Evolutionary conservation across 2,113 vertebrate species (phyloP), one percentile per base, ranked within the genome.

Genomic region (Felis chaus): DNA sequence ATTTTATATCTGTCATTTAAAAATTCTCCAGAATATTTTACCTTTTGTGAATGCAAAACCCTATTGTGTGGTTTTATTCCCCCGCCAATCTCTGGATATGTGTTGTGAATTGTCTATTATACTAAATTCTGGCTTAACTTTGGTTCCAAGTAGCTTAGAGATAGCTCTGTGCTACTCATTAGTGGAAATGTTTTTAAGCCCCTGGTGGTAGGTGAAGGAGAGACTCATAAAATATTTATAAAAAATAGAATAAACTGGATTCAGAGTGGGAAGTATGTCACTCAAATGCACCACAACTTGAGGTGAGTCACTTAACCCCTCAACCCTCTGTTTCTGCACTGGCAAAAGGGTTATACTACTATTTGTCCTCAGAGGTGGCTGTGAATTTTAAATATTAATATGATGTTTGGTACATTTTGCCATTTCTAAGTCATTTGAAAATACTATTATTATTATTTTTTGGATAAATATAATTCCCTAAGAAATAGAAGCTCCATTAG

Each of bases 171-270:
- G 95, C 84, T 86, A 31, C 94, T 97, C 96, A 91, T 97, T 96
- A 94, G 91, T 94, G 39, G 88, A 92, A 71, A 79, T 79, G 61
- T 97, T 94, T 95, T 85, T 57, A 97, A 95, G 71, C 57, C 96
- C 18, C 0, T 85, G 21, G 94, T 94, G 92, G 81, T 88, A 94
- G 76, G 94, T 81, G 68, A 82, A 82, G 50, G 53, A 96, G 41
- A 97, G 33, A 16, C 18, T 91, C 76, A 82, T 96, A 69, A 88
- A 98, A 95, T 95, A 97, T 97, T 96, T 85, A 95, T 94, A 65
- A 95, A 93, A 69, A 87, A 63, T 71, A 66, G 83, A 85, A 76
- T 80, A 78, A 81, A 89, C 39, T 65, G 71, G 41, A 96, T 97
- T 92, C 81, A 66, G 50, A 92, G 25, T 31, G 69, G 84, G 50